Percentiles rank a stretch among this genome's conserved stretches.
These are phyloP conservation scores for Zaprionus ornatus DNA, from an alignment of 1,140 invertebrate genomes.

Conservation along the genomic window DNA sequence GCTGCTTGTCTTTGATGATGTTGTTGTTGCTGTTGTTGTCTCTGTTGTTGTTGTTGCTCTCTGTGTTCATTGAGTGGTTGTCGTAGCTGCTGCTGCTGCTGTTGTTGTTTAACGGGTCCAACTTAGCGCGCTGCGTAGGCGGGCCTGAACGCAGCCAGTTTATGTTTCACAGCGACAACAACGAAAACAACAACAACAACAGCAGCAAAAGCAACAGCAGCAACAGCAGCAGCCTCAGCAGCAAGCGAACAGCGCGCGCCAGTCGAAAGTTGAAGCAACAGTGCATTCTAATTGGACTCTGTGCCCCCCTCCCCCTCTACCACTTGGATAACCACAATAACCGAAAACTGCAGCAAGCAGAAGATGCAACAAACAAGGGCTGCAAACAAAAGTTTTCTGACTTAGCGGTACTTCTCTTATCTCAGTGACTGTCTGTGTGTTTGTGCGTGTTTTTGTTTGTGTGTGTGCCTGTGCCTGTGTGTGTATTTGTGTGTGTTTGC, in stretches of 20 bases:
- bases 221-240: conserved; percentile 34
- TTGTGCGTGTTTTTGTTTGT: neutral
- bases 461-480: neutral
- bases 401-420: conserved; percentile 29
- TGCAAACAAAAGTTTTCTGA: conserved; percentile 58
- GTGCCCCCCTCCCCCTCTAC: neutral
- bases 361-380: conserved; percentile 32
- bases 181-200: conserved; percentile 17
- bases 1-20: conserved; percentile 8
- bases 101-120: conserved; percentile 55
- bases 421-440: neutral
- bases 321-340: conserved; percentile 37
- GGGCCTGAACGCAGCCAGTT: conserved; percentile 66
- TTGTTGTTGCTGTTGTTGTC: conserved; percentile 29
- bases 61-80: neutral
- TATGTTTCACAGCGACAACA: conserved; percentile 34
- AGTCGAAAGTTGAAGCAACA: conserved; percentile 60
- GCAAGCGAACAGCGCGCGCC: conserved; percentile 28
- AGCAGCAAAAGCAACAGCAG: conserved; percentile 10
- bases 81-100: conserved; percentile 27
- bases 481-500: conserved; percentile 9
- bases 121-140: conserved; percentile 55
- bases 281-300: conserved; percentile 59
- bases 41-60: conserved; percentile 11
- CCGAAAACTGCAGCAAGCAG: conserved; percentile 40